Conservation (phyloP, 2,888 invertebrate genomes). For the Trachelus tabidus region DNA sequence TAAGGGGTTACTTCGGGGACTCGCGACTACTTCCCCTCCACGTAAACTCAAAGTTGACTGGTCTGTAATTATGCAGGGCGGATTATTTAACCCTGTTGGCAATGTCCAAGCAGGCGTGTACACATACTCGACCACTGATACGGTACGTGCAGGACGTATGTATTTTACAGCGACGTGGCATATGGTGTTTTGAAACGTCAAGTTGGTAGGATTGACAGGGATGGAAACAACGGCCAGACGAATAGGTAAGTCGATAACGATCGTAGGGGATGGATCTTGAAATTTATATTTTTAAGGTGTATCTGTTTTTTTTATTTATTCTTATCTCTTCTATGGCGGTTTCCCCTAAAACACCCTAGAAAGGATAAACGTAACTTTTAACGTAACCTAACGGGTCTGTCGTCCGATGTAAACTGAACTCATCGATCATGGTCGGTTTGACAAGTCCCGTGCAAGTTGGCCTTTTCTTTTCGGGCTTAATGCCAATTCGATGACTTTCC, state of each 20-base stretch:
- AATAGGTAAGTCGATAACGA: neutral
- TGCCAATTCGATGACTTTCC: constrained; percentile 64
- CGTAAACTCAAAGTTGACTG: constrained; percentile 5
- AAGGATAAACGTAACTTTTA: neutral
- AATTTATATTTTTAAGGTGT: neutral
- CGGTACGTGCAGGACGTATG: neutral
- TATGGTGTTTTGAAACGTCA: neutral
- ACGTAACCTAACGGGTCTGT: neutral
- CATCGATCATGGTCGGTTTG: constrained; percentile 50
- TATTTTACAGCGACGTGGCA: neutral
- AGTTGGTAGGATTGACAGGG: neutral
- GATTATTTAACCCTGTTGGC: constrained; percentile 55
- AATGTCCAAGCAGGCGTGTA: constrained; percentile 5
- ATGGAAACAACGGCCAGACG: neutral
- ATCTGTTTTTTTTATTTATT: neutral
- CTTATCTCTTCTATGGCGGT: neutral
- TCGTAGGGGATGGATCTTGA: neutral
- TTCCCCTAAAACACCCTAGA: neutral
- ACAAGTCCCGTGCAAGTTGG: constrained; percentile 24
- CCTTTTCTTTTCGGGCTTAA: constrained; percentile 40
- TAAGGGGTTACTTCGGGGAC: neutral
- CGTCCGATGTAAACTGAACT: constrained; percentile 13
- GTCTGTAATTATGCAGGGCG: constrained; percentile 48
- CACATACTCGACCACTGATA: neutral
- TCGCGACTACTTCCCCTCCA: neutral